phyloP scores from a whole-genome alignment of 2,888 invertebrate species.

The Pachycephus smyrnensis region DNA sequence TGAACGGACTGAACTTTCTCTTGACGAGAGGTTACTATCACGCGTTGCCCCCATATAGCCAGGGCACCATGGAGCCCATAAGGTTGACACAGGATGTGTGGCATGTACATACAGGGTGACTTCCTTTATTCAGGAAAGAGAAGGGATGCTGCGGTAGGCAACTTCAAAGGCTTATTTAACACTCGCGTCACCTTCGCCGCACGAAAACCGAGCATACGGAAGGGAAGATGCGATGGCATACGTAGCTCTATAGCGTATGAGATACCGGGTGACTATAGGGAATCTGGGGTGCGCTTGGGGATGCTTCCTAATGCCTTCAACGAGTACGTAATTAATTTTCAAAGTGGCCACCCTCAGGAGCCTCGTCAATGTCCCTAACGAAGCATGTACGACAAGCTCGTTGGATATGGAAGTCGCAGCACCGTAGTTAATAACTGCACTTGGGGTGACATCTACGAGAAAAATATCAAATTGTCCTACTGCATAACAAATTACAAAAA shows the following conservation, averaged over 20 bases:
- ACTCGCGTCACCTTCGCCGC: neutral
- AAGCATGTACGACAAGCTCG: neutral
- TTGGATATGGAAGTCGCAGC: neutral
- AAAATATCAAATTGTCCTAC: neutral
- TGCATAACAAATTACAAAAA: neutral
- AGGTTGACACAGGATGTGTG: neutral
- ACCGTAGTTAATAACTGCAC: neutral
- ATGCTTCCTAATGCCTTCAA: constrained; percentile 17
- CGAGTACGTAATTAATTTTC: constrained; percentile 26
- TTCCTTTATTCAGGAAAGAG: neutral
- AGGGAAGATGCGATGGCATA: neutral
- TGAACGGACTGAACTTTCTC: neutral
- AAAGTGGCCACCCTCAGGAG: constrained; percentile 17
- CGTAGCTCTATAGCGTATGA: neutral
- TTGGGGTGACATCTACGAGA: neutral
- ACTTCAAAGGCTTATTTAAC: constrained; percentile 8
- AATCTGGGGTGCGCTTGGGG: neutral
- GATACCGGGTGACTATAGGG: neutral
- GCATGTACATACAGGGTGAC: neutral
- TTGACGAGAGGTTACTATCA: neutral
- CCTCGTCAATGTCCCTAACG: constrained; percentile 12
- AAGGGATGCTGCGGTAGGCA: neutral
- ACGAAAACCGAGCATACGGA: neutral
- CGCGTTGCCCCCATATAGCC: neutral
- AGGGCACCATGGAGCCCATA: neutral